Base-by-base conservation (phyloP, 2,797 vertebrate species). In the Balearica regulorum region DNA sequence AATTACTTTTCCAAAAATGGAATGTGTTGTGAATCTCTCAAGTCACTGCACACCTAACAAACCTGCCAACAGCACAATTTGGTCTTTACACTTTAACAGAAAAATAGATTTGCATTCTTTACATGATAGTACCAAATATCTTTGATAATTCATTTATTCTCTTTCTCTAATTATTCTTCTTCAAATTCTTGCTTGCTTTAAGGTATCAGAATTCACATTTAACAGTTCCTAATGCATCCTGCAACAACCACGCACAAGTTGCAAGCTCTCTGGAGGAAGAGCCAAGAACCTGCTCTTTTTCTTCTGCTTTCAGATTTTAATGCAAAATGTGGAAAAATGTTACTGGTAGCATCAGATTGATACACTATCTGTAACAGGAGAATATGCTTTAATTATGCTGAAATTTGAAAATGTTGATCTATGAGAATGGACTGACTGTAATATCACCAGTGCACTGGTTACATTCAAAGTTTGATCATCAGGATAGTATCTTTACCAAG, bases 11-110 rank as follows among this genome's bases (percentile, higher is more conserved):
- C 16, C 1, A 1, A 68, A 69, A 78, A 17, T 5, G 1, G 6
- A 81, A 29, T 0, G 0, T 24, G 11, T 9, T 65, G 8, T 37
- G 14, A 71, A 5, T 65, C 24, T 48, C 62, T 54, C 18, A 69
- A 64, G 10, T 29, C 43, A 14, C 6, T 28, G 18, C 22, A 55
- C 18, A 11, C 12, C 10, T 64, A n/a, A 41, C 14, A 71, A 71
- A 76, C 5, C 33, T 28, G 9, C 5, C 48, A 83, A 37, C 21
- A 68, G 29, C 16, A 60, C 13, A 65, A 53, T 77, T 37, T n/a
- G 6, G n/a, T 65, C 13, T 73, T 61, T 25, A 61, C 15, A 19
- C 14, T 76, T 48, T 0, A 85, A 71, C 25, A 82, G 16, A 83
- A 53, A 77, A 26, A 66, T 1, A 73, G 25, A 55, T 39, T 35